Percentiles rank a stretch among this genome's conserved stretches.
Evolutionary conservation across 2,113 vertebrate genomes (phyloP).

Genomic region (Vidua macroura): DNA sequence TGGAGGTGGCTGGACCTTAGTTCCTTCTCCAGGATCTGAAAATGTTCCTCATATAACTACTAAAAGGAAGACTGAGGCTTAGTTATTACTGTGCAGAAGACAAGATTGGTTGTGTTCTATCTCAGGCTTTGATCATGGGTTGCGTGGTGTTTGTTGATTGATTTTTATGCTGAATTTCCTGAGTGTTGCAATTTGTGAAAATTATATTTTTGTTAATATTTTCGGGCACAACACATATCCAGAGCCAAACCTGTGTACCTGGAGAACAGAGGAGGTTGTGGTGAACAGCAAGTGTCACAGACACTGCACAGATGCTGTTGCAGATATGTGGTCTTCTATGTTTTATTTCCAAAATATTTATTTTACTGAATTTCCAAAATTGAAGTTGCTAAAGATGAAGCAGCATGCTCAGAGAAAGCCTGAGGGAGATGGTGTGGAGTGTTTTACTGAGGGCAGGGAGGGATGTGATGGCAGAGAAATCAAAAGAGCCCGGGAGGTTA

Average conservation of each 20-base stretch:
- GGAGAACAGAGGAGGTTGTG: accelerated
- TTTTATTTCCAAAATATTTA: background rate
- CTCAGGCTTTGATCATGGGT: background rate
- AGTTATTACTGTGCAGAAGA: background rate
- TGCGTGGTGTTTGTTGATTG: background rate
- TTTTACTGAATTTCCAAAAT: background rate
- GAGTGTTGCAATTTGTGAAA: background rate
- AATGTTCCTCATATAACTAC: background rate
- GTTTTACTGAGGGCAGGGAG: background rate
- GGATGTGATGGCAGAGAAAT: background rate
- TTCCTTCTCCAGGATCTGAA: background rate
- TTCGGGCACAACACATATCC: background rate
- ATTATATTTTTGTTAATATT: background rate
- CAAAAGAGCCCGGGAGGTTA: background rate
- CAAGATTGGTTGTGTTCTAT: background rate
- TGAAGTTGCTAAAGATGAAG: background rate
- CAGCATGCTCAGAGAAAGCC: background rate
- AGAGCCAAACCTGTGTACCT: background rate
- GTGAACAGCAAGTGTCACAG: background rate
- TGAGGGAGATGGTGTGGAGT: background rate
- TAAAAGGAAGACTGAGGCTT: background rate
- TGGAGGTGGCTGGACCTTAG: background rate
- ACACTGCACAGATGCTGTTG: background rate
- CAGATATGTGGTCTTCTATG: background rate
- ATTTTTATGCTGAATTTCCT: background rate